Conservation (phyloP, 2,888 invertebrate species). For the Parasteatoda lunata region DNA sequence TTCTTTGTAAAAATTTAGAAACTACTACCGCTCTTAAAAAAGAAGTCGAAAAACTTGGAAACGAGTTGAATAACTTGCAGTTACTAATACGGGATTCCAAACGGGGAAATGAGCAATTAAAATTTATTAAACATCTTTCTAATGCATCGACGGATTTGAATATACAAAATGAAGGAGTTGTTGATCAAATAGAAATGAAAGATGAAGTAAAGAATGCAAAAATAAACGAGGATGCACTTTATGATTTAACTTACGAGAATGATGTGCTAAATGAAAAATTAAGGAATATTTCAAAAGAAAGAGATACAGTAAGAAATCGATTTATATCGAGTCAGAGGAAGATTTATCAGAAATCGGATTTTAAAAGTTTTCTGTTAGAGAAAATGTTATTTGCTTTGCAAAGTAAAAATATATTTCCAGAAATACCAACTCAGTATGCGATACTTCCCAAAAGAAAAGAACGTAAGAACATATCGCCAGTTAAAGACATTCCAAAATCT, state of each 20-base stretch:
- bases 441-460: too few relatives aligned
- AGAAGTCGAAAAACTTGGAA: constrained; percentile 1
- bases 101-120: constrained; percentile 13
- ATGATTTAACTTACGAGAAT: constrained; percentile 20
- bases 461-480: too few relatives aligned
- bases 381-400: not conserved
- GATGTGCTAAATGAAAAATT: constrained; percentile 15
- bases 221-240: not conserved
- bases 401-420: not conserved
- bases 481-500: too few relatives aligned
- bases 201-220: not conserved
- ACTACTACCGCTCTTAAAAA: not conserved
- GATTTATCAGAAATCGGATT: constrained; percentile 36
- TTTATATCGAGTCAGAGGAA: constrained; percentile 12
- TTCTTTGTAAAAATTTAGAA: constrained; percentile 38
- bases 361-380: constrained; percentile 20
- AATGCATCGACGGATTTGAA: not conserved
- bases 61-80: constrained; percentile 14
- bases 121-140: not conserved
- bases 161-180: too few relatives aligned
- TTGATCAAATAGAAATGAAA: not conserved
- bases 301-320: not conserved
- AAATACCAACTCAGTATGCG: too few relatives aligned
- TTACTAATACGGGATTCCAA: not conserved
- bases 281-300: constrained; percentile 10